Base-by-base conservation (phyloP, 2,888 invertebrate species). In the Ormyrus nitidulus region DNA sequence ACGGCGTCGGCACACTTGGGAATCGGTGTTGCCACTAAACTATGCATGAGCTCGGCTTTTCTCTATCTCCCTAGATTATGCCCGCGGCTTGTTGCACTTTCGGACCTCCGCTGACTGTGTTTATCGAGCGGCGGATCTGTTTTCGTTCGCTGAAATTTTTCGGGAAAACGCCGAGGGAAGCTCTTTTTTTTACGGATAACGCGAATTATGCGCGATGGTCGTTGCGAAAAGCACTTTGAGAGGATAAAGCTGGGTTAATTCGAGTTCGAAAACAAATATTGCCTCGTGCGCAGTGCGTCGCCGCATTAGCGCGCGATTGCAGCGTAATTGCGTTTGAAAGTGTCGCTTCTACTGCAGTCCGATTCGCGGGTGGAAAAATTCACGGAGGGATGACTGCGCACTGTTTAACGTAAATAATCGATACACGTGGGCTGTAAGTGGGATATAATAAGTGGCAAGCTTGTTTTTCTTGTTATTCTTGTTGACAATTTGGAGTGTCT, bases 11-110 rank as follows among this genome's bases (percentile, higher is more conserved):
- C 88, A 86, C 86, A 87, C 89, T 87, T 89, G 89, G 87, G 89
- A 89, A 89, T 88, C 86, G 86, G 88, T 86, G 84, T 87, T 87
- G 88, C 85, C 84, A 83, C 86, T 89, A 88, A 89, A 89, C 87
- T 89, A 89, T 89, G 88, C 88, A 89, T 88, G 88, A 89, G 86
- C 85, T 82, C 85, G 85, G 86, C 86, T 44, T 64, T 61, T 64
- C 64, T 71, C 49, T 58, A 3, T 49, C 68, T 54, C 44, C 13
- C 7, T 68, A 68, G 34, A 68, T 68, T 34, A 68, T 68, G 53
- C 44, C 53, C 19, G 54, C 9, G 51, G 44, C 53, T 58, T 46
- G 58, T n/a, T 56, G 46, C 34, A 54, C 53, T 61, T 59, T 70
- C 53, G 8, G 51, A 6, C 51, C 62, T 5, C 34, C 10, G 11